Conservation (phyloP, 2,113 vertebrate species). For the Stictonetta naevosa region DNA sequence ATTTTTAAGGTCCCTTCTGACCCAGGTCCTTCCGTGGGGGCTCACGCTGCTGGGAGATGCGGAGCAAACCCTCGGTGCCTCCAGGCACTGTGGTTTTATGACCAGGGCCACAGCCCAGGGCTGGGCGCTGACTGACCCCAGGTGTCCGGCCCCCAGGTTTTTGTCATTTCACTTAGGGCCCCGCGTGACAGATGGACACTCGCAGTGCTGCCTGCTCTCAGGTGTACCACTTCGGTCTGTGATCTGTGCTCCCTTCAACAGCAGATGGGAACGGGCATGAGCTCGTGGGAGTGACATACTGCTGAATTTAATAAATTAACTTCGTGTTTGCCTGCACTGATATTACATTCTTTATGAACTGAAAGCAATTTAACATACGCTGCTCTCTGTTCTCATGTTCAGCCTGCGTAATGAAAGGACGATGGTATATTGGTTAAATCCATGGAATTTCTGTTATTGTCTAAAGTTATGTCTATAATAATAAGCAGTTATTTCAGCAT, state of each 20-base stretch:
- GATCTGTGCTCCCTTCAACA: neutral
- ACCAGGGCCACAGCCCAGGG: neutral
- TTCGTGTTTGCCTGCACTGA: neutral
- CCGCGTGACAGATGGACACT: neutral
- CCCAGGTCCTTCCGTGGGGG: too few relatives aligned
- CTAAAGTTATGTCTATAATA: neutral
- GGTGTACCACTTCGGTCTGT: neutral
- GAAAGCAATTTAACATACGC: conserved; percentile 19
- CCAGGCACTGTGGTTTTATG: accelerated
- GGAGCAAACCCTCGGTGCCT: neutral
- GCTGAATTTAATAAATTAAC: neutral
- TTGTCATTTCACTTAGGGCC: neutral
- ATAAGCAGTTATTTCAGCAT: conserved; percentile 11
- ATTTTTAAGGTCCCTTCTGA: too few relatives aligned
- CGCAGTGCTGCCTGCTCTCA: neutral
- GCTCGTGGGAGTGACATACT: neutral
- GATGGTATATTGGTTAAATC: neutral
- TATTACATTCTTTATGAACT: neutral
- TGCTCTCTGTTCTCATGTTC: neutral
- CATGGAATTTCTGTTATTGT: conserved; percentile 15
- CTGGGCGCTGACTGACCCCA: neutral
- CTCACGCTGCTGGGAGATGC: neutral
- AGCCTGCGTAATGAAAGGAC: conserved; percentile 23
- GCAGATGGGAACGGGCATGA: neutral
- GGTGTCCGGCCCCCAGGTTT: neutral